Base-by-base conservation (phyloP, 1,140 invertebrate species). In the Cydia pomonella region DNA sequence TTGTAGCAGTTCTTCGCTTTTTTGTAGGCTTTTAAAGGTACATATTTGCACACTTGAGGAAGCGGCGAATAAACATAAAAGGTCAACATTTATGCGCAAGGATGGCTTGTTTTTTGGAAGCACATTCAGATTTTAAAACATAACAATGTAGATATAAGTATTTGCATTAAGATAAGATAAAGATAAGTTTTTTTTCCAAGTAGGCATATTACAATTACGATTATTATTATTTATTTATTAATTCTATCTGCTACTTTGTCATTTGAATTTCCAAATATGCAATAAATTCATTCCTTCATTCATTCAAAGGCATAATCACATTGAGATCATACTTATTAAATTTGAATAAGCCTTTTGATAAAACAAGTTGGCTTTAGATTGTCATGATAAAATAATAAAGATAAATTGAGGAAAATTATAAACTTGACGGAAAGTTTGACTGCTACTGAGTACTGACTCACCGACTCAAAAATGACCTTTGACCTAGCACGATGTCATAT, bases 371-470 rank as follows among this genome's bases (percentile, higher is more conserved):
- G 5, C 47, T n/a, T n/a, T 53, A 53, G 16, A 53, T 53, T 18
- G 47, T 3, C 47, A 3, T 44, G 13, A 44, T 41, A 41, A 41
- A 41, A 7, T 41, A 41, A 12, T 16, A 50, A 50, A 50, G 3
- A 3, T 53, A 18, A 53, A 53, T 53, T 53, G 47, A 53, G 47
- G 47, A 53, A 53, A 53, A 53, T 53, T 53, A 53, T 53, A 18
- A n/a, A n/a, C 16, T 16, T 2, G 16, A 1, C 1, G 44, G 12
- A 47, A 47, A n/a, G 16, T 4, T n/a, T 50, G 16, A 50, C 47
- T 10, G 38, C 38, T 50, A 50, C 47, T 50, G 47, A n/a, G 9
- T 50, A 50, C 47, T 50, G 47, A n/a, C 44, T 38, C 33, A 10
- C 9, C 6, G 33, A 47, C 13, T n/a, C 10, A 16, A 18, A 53